Evolutionary conservation across 2,113 vertebrate species (phyloP), one percentile per base, ranked within the genome.

Genomic region (Lutjanus erythropterus): DNA sequence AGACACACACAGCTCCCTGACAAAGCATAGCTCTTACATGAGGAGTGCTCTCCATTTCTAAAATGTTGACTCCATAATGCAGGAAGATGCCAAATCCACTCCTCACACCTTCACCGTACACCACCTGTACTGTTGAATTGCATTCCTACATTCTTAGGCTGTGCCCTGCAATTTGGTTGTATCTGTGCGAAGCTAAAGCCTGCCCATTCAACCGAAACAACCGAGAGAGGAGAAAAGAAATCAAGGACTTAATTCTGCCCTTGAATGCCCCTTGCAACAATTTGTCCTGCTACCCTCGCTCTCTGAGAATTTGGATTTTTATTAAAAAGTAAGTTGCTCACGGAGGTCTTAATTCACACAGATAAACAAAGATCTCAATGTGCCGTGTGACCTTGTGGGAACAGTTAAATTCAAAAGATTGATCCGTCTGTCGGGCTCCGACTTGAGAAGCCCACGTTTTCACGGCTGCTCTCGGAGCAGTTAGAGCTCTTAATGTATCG

Each of bases 331-430:
- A 37, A 53, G 23, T 42, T 52, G 29, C 52, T 46, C 0, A 1
- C 58, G 12, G 49, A 75, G 47, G 11, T 56, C 49, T 49, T 50
- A 33, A 41, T 68, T 75, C 21, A 62, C 29, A 18, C 21, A 50
- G 64, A 83, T 59, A 49, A 81, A 81, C 39, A 71, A 25, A 68
- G 21, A 31, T 68, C 39, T 68, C 29, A 27, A 9, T 46, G 50
- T 49, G 18, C 59, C n/a, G 14, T 21, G 0, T 49, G 70, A 84
- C 64, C 69, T 80, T 61, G 59, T 46, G 41, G 29, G 27, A 68
- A 29, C 6, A 0, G 49, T 67, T 80, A 16, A 50, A 75, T 53
- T 65, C 0, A 58, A 49, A 58, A 47, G 31, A 64, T 56, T 4
- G 19, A 53, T 68, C 56, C 15, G 33, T 52, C 47, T 70, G 47